A percentile compares a stretch with the other conserved stretches of the same genome.
These are phyloP conservation scores for Erynnis tages DNA, from an alignment of 2,888 invertebrate species.

Conservation along the genomic window DNA sequence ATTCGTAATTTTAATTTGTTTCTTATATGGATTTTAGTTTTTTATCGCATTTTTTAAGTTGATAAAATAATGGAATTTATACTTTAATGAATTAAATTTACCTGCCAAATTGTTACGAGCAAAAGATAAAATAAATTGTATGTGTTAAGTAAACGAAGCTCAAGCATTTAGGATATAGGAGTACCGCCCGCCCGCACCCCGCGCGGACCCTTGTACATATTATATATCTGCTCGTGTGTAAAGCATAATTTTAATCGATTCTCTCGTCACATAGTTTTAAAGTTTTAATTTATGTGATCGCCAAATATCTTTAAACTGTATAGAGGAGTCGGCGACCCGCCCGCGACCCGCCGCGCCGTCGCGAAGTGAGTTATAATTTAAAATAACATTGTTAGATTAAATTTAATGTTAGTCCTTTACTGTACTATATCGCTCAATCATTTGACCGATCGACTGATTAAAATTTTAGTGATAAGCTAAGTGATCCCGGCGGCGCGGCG, in stretches of 20 bases:
- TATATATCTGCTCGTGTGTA: conserved; percentile 77
- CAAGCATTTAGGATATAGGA: conserved; percentile 73
- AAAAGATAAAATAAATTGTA: conserved; percentile 56
- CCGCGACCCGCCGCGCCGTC: conserved; percentile 49
- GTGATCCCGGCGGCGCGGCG: conserved; percentile 57
- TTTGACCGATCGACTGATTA: conserved; percentile 82
- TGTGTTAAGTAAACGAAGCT: conserved; percentile 72
- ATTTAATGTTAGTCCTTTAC: conserved; percentile 81
- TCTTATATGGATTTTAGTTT: conserved; percentile 78
- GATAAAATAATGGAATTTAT: conserved; percentile 67
- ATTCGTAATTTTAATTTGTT: conserved; percentile 79
- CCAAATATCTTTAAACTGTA: conserved; percentile 79
- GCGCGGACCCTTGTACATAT: conserved; percentile 65
- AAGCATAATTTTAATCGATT: conserved; percentile 80
- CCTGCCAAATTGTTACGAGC: conserved; percentile 79
- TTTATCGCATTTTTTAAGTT: conserved; percentile 75
- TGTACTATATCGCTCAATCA: conserved; percentile 81
- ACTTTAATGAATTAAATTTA: conserved; percentile 72
- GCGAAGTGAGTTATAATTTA: conserved; percentile 79
- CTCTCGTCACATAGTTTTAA: conserved; percentile 81
- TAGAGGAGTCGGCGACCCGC: conserved; percentile 60
- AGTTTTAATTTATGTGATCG: conserved; percentile 80
- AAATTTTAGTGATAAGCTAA: conserved; percentile 82
- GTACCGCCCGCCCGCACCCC: conserved; percentile 56
- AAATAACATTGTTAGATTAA: conserved; percentile 81